phyloP scores from a whole-genome alignment of 37 sponge, comb jelly and placozoan genomes.

The Mnemiopsis leidyi region DNA sequence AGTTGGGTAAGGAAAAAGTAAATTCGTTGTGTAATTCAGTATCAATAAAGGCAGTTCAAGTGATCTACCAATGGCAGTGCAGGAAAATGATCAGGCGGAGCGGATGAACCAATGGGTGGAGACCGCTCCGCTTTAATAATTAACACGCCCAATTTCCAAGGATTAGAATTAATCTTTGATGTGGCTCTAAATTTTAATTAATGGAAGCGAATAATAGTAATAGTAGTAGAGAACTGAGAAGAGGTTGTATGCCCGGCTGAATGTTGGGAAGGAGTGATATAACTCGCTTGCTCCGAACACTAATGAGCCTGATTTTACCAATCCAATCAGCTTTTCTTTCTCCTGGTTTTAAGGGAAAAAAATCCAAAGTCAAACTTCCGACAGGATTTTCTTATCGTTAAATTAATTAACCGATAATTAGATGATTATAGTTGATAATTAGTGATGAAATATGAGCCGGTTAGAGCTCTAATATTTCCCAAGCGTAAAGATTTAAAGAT shows the following conservation, averaged over 20 bases:
- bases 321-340: not conserved
- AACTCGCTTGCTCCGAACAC: not conserved
- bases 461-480: too few species aligned
- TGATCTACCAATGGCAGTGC: not conserved
- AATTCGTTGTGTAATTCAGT: not conserved
- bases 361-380: not conserved
- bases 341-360: not conserved
- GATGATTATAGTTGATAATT: not conserved
- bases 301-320: not conserved
- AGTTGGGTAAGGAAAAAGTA: not conserved
- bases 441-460: not conserved
- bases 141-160: not conserved
- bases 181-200: not conserved
- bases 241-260: not conserved
- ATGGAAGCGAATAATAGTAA: not conserved
- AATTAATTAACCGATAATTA: not conserved
- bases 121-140: not conserved
- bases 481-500: too few species aligned
- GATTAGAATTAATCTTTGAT: not conserved
- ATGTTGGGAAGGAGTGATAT: not conserved
- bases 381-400: not conserved
- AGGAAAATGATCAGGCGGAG: not conserved
- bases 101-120: not conserved
- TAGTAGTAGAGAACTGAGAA: not conserved
- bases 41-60: not conserved